These are phyloP conservation scores for Virgularia gustaviana DNA, from an alignment of 92 coral and sea anemone genomes.

Conservation along the genomic window DNA sequence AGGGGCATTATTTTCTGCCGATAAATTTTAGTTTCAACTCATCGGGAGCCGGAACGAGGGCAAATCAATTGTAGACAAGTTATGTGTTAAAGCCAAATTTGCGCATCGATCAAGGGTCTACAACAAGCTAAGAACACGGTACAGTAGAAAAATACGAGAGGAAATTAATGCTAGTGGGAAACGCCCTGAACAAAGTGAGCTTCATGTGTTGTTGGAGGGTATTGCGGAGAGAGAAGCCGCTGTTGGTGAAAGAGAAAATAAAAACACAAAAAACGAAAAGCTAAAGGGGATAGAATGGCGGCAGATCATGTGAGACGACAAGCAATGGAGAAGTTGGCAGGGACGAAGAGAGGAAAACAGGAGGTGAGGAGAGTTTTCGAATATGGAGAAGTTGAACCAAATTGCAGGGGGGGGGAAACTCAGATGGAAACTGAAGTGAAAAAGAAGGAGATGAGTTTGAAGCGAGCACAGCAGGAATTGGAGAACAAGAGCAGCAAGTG, in stretches of 20 bases:
- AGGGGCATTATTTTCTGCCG: conserved; percentile 21
- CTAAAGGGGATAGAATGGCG: conserved; percentile 6
- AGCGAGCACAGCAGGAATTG: conserved; percentile 36
- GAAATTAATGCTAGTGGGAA: conserved; percentile 25
- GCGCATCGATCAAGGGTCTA: conserved; percentile 4
- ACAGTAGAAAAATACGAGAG: conserved; percentile 6
- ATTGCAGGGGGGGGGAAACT: conserved; percentile 22
- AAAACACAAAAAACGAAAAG: conserved; percentile 11
- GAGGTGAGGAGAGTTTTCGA: neutral
- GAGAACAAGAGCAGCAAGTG: conserved; percentile 24
- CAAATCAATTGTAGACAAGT: conserved; percentile 1
- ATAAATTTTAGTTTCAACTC: conserved; percentile 20
- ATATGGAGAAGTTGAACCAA: conserved; percentile 30
- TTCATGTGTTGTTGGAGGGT: conserved; percentile 12
- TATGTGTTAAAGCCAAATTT: conserved; percentile 9
- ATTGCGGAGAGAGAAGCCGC: conserved; percentile 25
- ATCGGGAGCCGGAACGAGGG: neutral
- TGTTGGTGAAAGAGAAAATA: conserved; percentile 39
- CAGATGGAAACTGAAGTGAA: conserved; percentile 30
- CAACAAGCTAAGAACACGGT: neutral
- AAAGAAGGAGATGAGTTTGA: conserved; percentile 34
- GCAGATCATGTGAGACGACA: conserved; percentile 19
- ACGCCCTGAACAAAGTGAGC: conserved; percentile 9
- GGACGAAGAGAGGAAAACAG: conserved; percentile 20
- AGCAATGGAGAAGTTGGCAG: conserved; percentile 17